Conservation (phyloP, 2,113 vertebrate species). For the Brachyhypopomus occidentalis region DNA sequence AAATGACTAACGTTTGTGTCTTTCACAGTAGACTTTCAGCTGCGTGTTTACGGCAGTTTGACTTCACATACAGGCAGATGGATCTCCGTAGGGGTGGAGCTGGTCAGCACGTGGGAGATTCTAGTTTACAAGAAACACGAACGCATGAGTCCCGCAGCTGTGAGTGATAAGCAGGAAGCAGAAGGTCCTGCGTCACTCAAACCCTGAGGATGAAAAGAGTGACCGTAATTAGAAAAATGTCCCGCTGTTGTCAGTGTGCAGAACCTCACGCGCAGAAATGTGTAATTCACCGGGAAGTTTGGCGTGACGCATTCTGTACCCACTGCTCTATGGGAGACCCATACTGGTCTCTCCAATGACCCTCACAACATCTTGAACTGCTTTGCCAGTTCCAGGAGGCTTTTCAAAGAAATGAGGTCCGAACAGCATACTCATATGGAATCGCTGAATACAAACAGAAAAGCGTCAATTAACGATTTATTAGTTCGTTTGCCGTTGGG, state of each 20-base stretch:
- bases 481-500: neutral
- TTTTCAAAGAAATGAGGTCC: neutral
- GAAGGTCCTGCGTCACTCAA: neutral
- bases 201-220: constrained; percentile 21
- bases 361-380: constrained; percentile 36
- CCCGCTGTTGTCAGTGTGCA: neutral
- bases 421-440: constrained; percentile 9
- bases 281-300: constrained; percentile 1
- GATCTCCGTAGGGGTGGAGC: neutral
- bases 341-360: constrained; percentile 4
- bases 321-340: neutral
- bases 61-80: constrained; percentile 10
- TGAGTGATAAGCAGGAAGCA: constrained; percentile 22
- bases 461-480: neutral
- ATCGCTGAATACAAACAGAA: constrained; percentile 1
- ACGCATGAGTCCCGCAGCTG: constrained; percentile 31
- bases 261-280: neutral
- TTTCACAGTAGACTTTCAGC: constrained; percentile 5
- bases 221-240: constrained; percentile 37
- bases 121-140: constrained; percentile 31
- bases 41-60: constrained; percentile 17
- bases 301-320: neutral
- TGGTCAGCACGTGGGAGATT: constrained; percentile 19
- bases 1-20: neutral
- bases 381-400: constrained; percentile 1